phyloP scores from a whole-genome alignment of 2,113 vertebrate genomes.

The Caloenas nicobarica region DNA sequence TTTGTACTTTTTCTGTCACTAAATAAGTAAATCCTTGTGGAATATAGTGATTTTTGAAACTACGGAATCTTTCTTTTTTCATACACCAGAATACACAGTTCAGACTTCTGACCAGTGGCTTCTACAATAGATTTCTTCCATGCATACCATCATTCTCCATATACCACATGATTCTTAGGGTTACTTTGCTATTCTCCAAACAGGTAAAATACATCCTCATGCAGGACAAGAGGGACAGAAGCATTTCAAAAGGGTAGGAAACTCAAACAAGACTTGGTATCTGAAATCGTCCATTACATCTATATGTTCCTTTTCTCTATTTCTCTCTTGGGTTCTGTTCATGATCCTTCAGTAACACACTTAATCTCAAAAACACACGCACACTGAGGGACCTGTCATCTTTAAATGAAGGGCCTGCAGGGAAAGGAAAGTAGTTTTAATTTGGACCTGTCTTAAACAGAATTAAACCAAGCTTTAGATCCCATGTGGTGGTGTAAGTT shows the following conservation, averaged over 20 bases:
- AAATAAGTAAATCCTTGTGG: neutral
- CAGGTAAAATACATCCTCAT: neutral
- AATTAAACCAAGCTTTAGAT: slow-evolving; percentile 40
- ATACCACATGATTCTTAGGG: neutral
- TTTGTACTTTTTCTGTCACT: neutral
- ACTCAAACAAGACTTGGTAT: neutral
- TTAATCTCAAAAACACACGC: neutral
- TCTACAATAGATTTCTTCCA: neutral
- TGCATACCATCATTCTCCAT: neutral
- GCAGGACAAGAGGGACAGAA: neutral
- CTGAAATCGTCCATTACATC: neutral
- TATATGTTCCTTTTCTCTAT: neutral
- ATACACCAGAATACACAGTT: neutral
- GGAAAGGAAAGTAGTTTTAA: slow-evolving; percentile 4
- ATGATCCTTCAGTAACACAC: neutral
- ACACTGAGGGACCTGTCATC: neutral
- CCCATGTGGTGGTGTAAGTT: neutral
- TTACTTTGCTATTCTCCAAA: neutral
- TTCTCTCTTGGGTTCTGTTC: neutral
- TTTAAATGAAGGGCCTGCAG: neutral
- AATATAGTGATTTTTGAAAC: neutral
- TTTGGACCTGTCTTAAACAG: slow-evolving; percentile 38
- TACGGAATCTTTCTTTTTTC: neutral
- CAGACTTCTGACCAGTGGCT: neutral
- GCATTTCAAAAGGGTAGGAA: neutral